Evolutionary conservation across 2,113 vertebrate species (phyloP).

Genomic region (Megaleporinus macrocephalus): DNA sequence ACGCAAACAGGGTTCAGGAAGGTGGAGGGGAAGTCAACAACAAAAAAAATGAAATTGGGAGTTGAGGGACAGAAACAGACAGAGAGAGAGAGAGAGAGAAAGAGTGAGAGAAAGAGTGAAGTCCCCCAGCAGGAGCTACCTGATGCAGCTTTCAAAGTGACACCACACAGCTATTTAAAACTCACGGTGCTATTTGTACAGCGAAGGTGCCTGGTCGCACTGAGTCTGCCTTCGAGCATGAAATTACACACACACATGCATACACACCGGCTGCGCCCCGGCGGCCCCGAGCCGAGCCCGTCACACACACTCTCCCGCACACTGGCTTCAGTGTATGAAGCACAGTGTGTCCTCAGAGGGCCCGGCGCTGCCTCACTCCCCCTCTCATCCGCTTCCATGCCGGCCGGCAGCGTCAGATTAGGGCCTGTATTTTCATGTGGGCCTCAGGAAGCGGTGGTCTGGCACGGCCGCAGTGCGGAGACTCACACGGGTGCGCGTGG

Average conservation of each 20-base stretch:
- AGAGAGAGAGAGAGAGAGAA: background rate
- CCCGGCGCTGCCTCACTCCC: conserved; percentile 59
- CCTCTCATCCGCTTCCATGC: conserved; percentile 69
- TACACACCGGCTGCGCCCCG: conserved; percentile 18
- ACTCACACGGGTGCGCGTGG: conserved; percentile 41
- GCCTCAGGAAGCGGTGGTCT: conserved; percentile 79
- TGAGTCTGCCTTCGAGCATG: conserved; percentile 46
- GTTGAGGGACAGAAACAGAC: background rate
- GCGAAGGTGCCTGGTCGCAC: conserved; percentile 38
- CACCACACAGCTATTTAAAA: conserved; percentile 49
- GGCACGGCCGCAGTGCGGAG: conserved; percentile 52
- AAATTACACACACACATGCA: conserved; percentile 39
- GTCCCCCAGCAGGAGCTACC: conserved; percentile 18
- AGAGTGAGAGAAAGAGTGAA: background rate
- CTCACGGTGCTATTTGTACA: conserved; percentile 48
- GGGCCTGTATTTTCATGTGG: conserved; percentile 79
- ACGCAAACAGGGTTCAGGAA: background rate
- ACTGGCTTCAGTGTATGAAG: conserved; percentile 65
- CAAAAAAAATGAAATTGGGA: background rate
- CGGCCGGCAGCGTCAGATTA: conserved; percentile 67
- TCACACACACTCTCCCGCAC: conserved; percentile 56
- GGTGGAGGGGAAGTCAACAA: background rate
- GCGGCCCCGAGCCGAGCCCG: background rate
- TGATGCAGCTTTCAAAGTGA: conserved; percentile 43
- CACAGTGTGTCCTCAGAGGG: conserved; percentile 71